These are phyloP conservation scores for Nasalis larvatus DNA, from an alignment of 2,113 vertebrate genomes.

Conservation along the genomic window DNA sequence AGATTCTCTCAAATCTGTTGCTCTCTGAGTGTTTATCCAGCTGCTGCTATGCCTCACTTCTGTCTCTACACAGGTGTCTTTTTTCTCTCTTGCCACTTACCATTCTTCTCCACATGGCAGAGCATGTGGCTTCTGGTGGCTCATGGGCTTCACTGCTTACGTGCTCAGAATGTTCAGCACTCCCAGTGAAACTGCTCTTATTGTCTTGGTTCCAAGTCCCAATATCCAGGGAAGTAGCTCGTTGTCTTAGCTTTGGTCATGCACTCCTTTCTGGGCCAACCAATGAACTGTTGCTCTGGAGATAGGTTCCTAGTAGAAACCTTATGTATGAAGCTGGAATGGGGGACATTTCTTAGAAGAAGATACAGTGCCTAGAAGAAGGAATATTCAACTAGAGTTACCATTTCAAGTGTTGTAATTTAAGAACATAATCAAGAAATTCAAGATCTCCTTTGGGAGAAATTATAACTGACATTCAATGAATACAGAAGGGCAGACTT, in stretches of 20 bases:
- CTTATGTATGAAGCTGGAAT: not conserved
- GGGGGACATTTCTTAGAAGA: not conserved
- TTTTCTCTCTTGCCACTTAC: not conserved
- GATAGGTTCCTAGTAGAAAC: not conserved
- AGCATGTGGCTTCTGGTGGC: not conserved
- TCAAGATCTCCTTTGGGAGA: not conserved
- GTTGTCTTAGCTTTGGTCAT: not conserved
- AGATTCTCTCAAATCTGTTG: not conserved
- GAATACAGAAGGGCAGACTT: not conserved
- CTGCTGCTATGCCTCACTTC: not conserved
- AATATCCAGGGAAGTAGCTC: not conserved
- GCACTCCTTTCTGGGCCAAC: not conserved
- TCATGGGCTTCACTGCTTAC: not conserved
- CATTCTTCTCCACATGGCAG: not conserved
- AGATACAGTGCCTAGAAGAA: not conserved
- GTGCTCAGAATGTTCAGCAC: not conserved
- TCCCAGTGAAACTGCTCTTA: not conserved
- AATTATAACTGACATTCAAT: not conserved
- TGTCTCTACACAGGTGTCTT: not conserved
- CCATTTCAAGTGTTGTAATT: not conserved
- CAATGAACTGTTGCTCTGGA: not conserved
- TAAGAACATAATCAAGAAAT: conserved; percentile 10
- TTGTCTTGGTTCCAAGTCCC: not conserved
- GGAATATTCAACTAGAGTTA: not conserved
- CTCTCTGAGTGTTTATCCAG: not conserved